Evolutionary conservation across 2,888 invertebrate genomes (phyloP).

Genomic region (Drosophila neotestacea): DNA sequence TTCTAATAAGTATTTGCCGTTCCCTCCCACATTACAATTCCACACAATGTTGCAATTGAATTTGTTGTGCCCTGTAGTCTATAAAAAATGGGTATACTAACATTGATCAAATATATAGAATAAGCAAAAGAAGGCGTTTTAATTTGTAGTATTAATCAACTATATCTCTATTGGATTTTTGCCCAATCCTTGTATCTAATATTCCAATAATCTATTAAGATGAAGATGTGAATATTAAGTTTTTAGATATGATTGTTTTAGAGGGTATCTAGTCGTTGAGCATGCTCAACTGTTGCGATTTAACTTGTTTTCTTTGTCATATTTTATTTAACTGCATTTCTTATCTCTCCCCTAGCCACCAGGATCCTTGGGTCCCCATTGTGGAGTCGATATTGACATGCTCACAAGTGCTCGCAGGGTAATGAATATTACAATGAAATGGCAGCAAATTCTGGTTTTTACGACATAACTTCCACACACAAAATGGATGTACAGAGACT

Average conservation of each 20-base stretch:
- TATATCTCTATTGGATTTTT: too few relatives aligned
- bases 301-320: slow-evolving; percentile 7
- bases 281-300: background rate
- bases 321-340: slow-evolving; percentile 35
- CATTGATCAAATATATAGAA: background rate
- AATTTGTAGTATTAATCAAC: too few relatives aligned
- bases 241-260: background rate
- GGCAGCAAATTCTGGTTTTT: slow-evolving; percentile 10
- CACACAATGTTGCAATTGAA: slow-evolving; percentile 17
- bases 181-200: too few relatives aligned
- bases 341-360: background rate
- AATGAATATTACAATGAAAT: slow-evolving; percentile 38
- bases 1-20: slow-evolving; percentile 19
- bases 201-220: too few relatives aligned
- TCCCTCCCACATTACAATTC: background rate
- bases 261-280: slow-evolving; percentile 1
- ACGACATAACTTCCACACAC: slow-evolving; percentile 19
- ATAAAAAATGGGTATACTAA: background rate
- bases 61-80: background rate
- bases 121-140: too few relatives aligned
- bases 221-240: too few relatives aligned
- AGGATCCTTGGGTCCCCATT: background rate
- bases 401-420: slow-evolving; percentile 29
- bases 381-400: slow-evolving; percentile 13
- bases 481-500: slow-evolving; percentile 4